Evolutionary conservation across 1,140 invertebrate genomes (phyloP).

Genomic region (Maconellicoccus hirsutus): DNA sequence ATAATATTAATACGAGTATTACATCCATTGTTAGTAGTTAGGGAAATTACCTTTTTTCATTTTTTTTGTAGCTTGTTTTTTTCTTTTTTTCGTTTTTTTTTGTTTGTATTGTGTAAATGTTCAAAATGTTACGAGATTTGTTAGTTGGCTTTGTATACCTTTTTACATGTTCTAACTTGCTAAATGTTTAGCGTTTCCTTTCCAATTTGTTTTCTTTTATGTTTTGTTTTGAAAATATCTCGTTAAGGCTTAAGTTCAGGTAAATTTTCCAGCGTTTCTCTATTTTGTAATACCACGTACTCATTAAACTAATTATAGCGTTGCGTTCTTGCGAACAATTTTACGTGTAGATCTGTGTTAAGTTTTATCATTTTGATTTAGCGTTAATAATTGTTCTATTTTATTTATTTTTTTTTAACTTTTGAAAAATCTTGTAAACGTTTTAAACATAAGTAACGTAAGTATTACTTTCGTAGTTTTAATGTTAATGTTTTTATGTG

Average conservation of each 20-base stretch:
- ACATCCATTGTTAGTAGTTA: slow-evolving; percentile 18
- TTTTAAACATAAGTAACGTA: background rate
- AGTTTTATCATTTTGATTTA: slow-evolving; percentile 18
- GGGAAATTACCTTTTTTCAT: background rate
- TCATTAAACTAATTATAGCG: slow-evolving; percentile 1
- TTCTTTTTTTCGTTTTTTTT: slow-evolving; percentile 10
- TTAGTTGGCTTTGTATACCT: background rate
- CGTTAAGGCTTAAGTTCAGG: background rate
- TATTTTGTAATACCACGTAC: slow-evolving; percentile 1
- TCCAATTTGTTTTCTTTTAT: slow-evolving; percentile 15
- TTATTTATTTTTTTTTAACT: slow-evolving; percentile 6
- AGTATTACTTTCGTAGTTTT: slow-evolving; percentile 2
- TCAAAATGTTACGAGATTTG: slow-evolving; percentile 9
- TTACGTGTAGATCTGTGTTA: slow-evolving; percentile 18
- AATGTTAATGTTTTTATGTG: background rate
- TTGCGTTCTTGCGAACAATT: background rate
- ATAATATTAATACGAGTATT: slow-evolving; percentile 6
- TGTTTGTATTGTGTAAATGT: slow-evolving; percentile 13
- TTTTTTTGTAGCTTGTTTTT: slow-evolving; percentile 15
- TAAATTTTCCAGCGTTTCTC: slow-evolving; percentile 4
- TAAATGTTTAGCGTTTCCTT: slow-evolving; percentile 3
- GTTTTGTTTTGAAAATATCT: background rate
- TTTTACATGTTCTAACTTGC: slow-evolving; percentile 9
- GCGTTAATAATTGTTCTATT: slow-evolving; percentile 13
- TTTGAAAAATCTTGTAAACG: slow-evolving; percentile 18